These are phyloP conservation scores for Chelonia mydas DNA, from an alignment of 2,797 vertebrate genomes.

Conservation along the genomic window DNA sequence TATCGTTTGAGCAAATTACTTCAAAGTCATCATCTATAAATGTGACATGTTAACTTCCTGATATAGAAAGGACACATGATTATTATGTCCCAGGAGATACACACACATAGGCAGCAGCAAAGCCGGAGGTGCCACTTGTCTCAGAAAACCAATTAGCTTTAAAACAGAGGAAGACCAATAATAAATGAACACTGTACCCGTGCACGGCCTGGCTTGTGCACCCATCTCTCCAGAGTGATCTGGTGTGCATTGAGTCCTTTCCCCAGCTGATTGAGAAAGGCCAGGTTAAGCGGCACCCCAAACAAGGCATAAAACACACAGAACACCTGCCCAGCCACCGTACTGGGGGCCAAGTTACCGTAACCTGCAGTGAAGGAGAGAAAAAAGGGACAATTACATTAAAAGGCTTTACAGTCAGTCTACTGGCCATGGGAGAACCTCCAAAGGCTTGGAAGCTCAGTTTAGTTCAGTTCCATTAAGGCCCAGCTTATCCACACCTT, in stretches of 20 bases:
- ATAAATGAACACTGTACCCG: constrained; percentile 64
- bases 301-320: constrained; percentile 94
- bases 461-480: not conserved
- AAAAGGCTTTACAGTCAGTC: not conserved
- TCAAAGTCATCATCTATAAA: not conserved
- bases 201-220: constrained; percentile 74
- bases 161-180: constrained; percentile 13
- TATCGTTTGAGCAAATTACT: not conserved
- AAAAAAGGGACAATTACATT: not conserved
- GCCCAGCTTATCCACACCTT: not conserved
- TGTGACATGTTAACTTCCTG: not conserved
- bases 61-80: not conserved
- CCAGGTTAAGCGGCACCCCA: constrained; percentile 91
- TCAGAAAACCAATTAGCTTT: constrained; percentile 1
- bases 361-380: constrained; percentile 83
- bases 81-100: not conserved
- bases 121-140: not conserved
- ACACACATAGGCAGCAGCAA: not conserved
- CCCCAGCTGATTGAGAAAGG: constrained; percentile 91
- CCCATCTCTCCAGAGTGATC: constrained; percentile 84
- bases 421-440: not conserved
- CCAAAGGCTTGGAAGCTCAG: not conserved
- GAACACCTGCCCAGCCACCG: constrained; percentile 90
- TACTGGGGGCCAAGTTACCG: constrained; percentile 92
- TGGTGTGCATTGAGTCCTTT: constrained; percentile 86